Percentiles rank a stretch among this genome's conserved stretches.
phyloP scores from a whole-genome alignment of 2,113 vertebrate species.

The Saccopteryx bilineata region DNA sequence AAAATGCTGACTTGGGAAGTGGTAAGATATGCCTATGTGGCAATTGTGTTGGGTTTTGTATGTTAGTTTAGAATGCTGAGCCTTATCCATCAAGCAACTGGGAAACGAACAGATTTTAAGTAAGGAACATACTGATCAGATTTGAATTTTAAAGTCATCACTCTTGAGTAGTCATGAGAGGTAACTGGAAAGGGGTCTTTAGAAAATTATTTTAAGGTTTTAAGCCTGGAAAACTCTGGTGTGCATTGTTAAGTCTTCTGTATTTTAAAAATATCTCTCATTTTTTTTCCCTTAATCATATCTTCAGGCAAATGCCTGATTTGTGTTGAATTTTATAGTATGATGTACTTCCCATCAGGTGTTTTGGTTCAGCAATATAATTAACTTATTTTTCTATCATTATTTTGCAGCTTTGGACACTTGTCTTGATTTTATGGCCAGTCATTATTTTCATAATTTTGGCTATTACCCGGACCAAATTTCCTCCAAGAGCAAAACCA shows the following conservation, averaged over 20 bases:
- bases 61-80: not conserved
- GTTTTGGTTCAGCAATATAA: slow-evolving; percentile 33
- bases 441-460: slow-evolving; percentile 96
- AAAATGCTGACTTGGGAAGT: not conserved
- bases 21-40: not conserved
- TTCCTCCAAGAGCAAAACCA: slow-evolving; percentile 89
- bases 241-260: not conserved
- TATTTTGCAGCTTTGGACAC: slow-evolving; percentile 94
- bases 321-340: not conserved
- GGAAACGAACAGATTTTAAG: slow-evolving; percentile 16
- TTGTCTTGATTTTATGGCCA: slow-evolving; percentile 95
- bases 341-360: not conserved
- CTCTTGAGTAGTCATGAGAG: not conserved
- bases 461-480: slow-evolving; percentile 93
- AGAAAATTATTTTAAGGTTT: not conserved
- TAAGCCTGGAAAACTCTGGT: slow-evolving; percentile 20
- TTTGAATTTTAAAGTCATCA: slow-evolving; percentile 39
- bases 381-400: slow-evolving; percentile 77
- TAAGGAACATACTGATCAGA: not conserved
- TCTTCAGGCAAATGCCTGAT: not conserved
- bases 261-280: not conserved
- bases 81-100: not conserved
- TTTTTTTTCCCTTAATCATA: slow-evolving; percentile 3
- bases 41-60: not conserved
- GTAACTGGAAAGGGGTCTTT: not conserved